Percentiles rank a stretch among this genome's conserved stretches.
Conservation (phyloP, 2,888 invertebrate genomes). For the Dendrolimus houi region DNA sequence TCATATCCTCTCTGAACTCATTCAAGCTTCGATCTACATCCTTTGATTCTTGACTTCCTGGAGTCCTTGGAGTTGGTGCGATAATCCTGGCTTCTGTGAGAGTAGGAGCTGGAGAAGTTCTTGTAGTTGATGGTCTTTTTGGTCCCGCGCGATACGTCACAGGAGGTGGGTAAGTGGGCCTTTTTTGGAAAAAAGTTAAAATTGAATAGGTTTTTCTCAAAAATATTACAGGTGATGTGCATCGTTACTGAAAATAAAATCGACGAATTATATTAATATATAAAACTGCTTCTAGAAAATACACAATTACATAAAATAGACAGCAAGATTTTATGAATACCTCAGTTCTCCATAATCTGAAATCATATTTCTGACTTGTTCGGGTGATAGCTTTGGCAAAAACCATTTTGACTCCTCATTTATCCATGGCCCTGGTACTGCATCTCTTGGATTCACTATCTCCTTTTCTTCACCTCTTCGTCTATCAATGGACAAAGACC, state of each 20-base stretch:
- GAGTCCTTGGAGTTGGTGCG: background rate
- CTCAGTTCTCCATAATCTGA: conserved; percentile 1
- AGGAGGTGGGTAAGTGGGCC: conserved; percentile 15
- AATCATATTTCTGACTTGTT: background rate
- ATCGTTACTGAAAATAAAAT: too few species aligned
- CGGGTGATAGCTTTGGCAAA: conserved; percentile 5
- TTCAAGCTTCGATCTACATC: conserved; percentile 11
- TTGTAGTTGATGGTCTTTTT: conserved; percentile 16
- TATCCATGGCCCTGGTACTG: conserved; percentile 10
- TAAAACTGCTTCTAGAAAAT: too few species aligned
- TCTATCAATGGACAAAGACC: conserved; percentile 11
- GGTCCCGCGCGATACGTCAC: conserved; percentile 18
- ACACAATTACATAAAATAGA: too few species aligned
- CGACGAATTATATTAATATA: too few species aligned
- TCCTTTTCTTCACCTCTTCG: background rate
- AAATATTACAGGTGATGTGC: too few species aligned
- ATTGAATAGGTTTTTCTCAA: too few species aligned
- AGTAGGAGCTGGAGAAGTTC: background rate
- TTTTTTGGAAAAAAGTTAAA: background rate
- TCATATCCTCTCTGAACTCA: conserved; percentile 19
- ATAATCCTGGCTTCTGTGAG: background rate
- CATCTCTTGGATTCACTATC: conserved; percentile 5
- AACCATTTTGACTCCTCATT: conserved; percentile 8
- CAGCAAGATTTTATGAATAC: background rate
- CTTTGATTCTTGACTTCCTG: background rate